These are phyloP conservation scores for Struthio camelus DNA, from an alignment of 2,113 vertebrate genomes.

Conservation along the genomic window DNA sequence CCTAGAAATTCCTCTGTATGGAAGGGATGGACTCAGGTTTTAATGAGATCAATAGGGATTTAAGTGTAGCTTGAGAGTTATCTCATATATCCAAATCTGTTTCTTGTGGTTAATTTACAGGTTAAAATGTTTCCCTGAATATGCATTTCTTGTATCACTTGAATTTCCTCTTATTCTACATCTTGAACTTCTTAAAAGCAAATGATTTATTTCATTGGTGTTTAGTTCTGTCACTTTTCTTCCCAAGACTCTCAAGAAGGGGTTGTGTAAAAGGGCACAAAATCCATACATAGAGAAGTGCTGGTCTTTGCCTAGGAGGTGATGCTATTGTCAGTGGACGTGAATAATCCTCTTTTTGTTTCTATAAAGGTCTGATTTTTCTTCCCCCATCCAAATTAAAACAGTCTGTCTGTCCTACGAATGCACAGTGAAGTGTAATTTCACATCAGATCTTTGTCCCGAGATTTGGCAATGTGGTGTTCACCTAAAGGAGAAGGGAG, in stretches of 20 bases:
- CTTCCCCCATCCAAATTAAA: constrained; percentile 16
- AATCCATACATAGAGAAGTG: constrained; percentile 18
- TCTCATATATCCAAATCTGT: neutral
- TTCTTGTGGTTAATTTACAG: constrained; percentile 8
- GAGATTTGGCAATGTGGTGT: neutral
- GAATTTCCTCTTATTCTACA: neutral
- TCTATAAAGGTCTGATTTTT: constrained; percentile 20
- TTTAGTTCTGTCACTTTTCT: constrained; percentile 32
- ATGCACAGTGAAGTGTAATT: constrained; percentile 60
- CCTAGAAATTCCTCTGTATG: neutral
- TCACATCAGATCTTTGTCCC: constrained; percentile 52
- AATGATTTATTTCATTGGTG: constrained; percentile 46
- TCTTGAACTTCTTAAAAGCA: neutral
- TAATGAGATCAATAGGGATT: constrained; percentile 11
- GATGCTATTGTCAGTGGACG: neutral
- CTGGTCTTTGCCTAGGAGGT: neutral
- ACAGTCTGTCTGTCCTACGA: constrained; percentile 44
- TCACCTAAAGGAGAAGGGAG: constrained; percentile 37
- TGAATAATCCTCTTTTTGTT: constrained; percentile 30
- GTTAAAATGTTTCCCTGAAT: neutral
- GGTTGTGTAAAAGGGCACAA: constrained; percentile 21
- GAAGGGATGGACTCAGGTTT: neutral
- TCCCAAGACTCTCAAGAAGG: neutral
- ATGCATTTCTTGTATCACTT: neutral
- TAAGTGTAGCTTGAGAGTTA: neutral